Percentiles rank a stretch among this genome's conserved stretches.
phyloP scores from a whole-genome alignment of 2,888 invertebrate genomes.

The Hyalella azteca region DNA sequence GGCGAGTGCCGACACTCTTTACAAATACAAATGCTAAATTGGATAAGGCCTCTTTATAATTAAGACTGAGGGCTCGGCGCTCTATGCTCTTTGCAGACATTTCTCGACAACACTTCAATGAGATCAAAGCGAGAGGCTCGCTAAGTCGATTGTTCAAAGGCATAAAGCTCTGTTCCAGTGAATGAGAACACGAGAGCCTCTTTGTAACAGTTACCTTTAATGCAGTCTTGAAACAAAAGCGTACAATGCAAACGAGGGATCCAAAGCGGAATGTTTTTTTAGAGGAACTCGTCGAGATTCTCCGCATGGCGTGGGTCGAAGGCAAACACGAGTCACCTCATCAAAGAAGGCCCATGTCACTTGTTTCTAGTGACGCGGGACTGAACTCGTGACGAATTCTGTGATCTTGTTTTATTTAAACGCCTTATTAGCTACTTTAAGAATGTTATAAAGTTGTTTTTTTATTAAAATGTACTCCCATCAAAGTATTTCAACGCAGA shows the following conservation, averaged over 20 bases:
- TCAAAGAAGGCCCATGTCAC: too few species aligned
- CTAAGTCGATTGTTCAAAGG: conserved; percentile 32
- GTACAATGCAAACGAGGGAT: neutral
- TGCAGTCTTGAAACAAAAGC: conserved; percentile 27
- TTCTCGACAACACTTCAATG: conserved; percentile 31
- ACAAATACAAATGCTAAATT: conserved; percentile 33
- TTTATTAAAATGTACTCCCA: too few species aligned
- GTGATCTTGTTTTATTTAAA: too few species aligned
- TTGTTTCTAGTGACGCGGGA: too few species aligned
- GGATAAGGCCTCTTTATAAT: conserved; percentile 34
- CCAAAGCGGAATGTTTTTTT: neutral
- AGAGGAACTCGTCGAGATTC: neutral
- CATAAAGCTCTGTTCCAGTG: neutral
- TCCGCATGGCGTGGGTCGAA: too few species aligned
- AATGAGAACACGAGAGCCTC: conserved; percentile 23
- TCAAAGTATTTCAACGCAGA: too few species aligned
- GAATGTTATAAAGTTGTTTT: too few species aligned
- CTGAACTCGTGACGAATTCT: too few species aligned
- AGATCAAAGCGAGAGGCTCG: conserved; percentile 27
- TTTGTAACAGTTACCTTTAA: conserved; percentile 34
- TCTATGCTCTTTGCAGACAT: conserved; percentile 29
- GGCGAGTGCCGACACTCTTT: conserved; percentile 17
- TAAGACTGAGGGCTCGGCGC: conserved; percentile 22
- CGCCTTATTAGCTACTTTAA: too few species aligned
- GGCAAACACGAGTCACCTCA: too few species aligned